These are phyloP conservation scores for Drosophila quinaria DNA, from an alignment of 2,888 invertebrate species.

Conservation along the genomic window DNA sequence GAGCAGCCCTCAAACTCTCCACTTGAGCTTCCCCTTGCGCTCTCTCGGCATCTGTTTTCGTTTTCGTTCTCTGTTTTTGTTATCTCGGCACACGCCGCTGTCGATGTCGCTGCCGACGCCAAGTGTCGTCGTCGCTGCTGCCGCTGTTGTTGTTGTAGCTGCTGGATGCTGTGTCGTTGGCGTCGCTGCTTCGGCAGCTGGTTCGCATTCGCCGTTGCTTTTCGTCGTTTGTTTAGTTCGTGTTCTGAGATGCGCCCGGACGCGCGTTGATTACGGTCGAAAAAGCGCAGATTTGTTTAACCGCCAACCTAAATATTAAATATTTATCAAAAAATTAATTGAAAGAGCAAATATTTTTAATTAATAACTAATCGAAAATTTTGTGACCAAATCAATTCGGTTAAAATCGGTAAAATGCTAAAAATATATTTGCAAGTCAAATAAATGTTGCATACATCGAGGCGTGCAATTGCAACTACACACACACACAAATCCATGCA, in stretches of 20 bases:
- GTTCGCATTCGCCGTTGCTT: slow-evolving; percentile 44
- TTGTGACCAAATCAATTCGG: slow-evolving; percentile 14
- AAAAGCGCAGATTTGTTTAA: slow-evolving; percentile 30
- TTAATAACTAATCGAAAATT: slow-evolving; percentile 9
- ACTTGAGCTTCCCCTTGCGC: slow-evolving; percentile 28
- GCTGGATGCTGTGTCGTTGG: slow-evolving; percentile 60
- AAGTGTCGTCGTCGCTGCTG: neutral
- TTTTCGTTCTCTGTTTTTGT: slow-evolving; percentile 77
- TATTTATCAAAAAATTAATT: slow-evolving; percentile 9
- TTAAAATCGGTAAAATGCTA: slow-evolving; percentile 20
- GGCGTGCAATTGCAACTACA: slow-evolving; percentile 48
- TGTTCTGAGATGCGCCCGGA: slow-evolving; percentile 83
- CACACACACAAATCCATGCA: slow-evolving; percentile 21
- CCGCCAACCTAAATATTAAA: slow-evolving; percentile 40
- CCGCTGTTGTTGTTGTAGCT: slow-evolving; percentile 13
- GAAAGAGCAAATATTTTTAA: neutral
- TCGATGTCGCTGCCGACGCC: slow-evolving; percentile 24
- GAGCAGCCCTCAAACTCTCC: slow-evolving; percentile 50
- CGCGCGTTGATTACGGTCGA: slow-evolving; percentile 75
- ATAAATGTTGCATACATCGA: slow-evolving; percentile 51
- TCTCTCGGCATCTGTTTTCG: slow-evolving; percentile 38
- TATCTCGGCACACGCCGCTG: slow-evolving; percentile 64
- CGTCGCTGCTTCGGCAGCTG: slow-evolving; percentile 51
- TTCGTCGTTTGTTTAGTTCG: slow-evolving; percentile 80
- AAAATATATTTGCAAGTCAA: neutral